A percentile compares a stretch with the other conserved stretches of the same genome.
phyloP scores from a whole-genome alignment of 2,113 vertebrate species.

The Fregata magnificens region DNA sequence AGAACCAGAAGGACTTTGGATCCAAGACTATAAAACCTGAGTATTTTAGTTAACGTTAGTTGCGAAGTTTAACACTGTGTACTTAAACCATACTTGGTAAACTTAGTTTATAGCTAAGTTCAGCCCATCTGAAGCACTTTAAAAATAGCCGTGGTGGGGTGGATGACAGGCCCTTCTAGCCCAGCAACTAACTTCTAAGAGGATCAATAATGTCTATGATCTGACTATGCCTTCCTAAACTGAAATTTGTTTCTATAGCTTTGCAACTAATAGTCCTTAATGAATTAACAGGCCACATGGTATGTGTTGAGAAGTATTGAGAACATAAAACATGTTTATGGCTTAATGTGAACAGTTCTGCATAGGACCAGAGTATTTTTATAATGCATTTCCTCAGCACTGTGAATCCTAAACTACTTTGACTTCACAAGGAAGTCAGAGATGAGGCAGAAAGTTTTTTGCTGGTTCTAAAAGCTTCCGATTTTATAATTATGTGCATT shows the following conservation, averaged over 20 bases:
- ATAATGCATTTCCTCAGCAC: not conserved
- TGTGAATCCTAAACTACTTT: not conserved
- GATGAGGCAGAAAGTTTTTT: not conserved
- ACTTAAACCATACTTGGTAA: not conserved
- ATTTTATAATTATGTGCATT: not conserved
- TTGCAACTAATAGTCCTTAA: not conserved
- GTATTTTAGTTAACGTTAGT: not conserved
- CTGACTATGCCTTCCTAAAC: not conserved
- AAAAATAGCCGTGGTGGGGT: not conserved
- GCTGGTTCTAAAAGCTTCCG: not conserved
- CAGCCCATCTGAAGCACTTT: not conserved
- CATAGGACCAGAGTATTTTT: not conserved
- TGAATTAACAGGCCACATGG: not conserved
- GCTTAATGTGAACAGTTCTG: not conserved
- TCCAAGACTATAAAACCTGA: constrained; percentile 67
- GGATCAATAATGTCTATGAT: not conserved
- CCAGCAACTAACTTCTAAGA: not conserved
- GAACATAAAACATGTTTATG: not conserved
- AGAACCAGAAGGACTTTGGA: constrained; percentile 85
- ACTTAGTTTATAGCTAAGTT: not conserved
- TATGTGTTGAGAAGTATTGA: not conserved
- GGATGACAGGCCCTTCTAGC: not conserved
- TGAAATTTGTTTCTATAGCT: not conserved
- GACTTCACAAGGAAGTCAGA: not conserved
- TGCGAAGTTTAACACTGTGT: not conserved